phyloP scores from a whole-genome alignment of 1,140 invertebrate genomes.

The Zaprionus lachaisei region DNA sequence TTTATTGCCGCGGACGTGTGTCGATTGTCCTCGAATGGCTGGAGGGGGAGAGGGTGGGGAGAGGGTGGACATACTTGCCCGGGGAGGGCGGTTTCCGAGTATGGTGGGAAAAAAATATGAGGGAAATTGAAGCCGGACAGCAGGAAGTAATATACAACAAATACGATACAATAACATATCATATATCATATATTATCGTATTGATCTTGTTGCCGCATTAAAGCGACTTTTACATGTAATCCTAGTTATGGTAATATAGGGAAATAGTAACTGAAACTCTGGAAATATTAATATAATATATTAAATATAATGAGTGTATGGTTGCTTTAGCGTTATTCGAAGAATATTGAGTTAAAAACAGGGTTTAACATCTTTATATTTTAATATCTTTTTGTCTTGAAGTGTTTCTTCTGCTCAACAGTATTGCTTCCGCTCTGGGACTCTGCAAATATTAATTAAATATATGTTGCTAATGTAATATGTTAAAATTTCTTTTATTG shows the following conservation, averaged over 20 bases:
- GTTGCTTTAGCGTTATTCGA: background rate
- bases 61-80: background rate
- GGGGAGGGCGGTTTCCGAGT: background rate
- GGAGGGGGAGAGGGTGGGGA: background rate
- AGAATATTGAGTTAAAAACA: background rate
- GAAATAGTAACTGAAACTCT: background rate
- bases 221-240: conserved; percentile 5
- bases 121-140: conserved; percentile 50
- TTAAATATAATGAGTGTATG: background rate
- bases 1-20: conserved; percentile 77
- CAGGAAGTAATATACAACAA: conserved; percentile 76
- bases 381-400: too few species aligned
- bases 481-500: too few species aligned
- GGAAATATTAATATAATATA: background rate
- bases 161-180: conserved; percentile 59
- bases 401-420: too few species aligned
- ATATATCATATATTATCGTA: conserved; percentile 55
- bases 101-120: conserved; percentile 70
- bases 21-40: conserved; percentile 26
- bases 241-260: background rate
- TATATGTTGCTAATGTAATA: too few species aligned
- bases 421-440: too few species aligned
- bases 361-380: too few species aligned
- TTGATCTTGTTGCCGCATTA: conserved; percentile 25
- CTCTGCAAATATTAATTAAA: too few species aligned